Percentiles rank a stretch among this genome's conserved stretches.
phyloP scores from a whole-genome alignment of 2,113 vertebrate genomes.

The Kryptolebias marmoratus region DNA sequence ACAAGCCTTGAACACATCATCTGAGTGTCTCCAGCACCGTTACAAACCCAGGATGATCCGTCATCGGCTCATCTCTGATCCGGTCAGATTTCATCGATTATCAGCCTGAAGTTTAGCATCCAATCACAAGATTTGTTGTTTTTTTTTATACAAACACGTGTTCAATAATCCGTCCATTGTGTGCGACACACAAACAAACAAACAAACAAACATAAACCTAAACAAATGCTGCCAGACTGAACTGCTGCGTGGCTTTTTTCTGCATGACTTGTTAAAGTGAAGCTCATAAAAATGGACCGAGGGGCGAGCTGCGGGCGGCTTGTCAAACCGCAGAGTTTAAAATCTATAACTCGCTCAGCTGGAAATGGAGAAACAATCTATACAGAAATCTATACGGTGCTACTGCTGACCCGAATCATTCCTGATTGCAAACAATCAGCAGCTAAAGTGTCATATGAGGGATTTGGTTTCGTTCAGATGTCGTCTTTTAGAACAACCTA shows the following conservation, averaged over 20 bases:
- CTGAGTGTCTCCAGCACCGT: too few species aligned
- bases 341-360: constrained; percentile 27
- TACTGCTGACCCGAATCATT: not conserved
- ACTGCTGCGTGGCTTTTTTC: constrained; percentile 9
- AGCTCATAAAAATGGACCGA: constrained; percentile 9
- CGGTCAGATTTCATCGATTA: not conserved
- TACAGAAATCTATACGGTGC: constrained; percentile 13
- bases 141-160: too few species aligned
- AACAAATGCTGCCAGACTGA: not conserved
- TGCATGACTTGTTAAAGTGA: constrained; percentile 33
- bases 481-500: not conserved
- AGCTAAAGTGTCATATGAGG: too few species aligned
- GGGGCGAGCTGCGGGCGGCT: constrained; percentile 12
- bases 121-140: too few species aligned
- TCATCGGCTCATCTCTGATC: not conserved
- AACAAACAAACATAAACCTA: not conserved
- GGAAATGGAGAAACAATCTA: constrained; percentile 45
- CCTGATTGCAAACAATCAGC: too few species aligned
- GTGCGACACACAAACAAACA: not conserved
- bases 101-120: too few species aligned
- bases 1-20: too few species aligned
- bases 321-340: constrained; percentile 14
- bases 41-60: too few species aligned
- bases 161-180: not conserved
- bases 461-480: too few species aligned